Evolutionary conservation across 2,113 vertebrate species (phyloP).

Genomic region (Regulus satrapa): DNA sequence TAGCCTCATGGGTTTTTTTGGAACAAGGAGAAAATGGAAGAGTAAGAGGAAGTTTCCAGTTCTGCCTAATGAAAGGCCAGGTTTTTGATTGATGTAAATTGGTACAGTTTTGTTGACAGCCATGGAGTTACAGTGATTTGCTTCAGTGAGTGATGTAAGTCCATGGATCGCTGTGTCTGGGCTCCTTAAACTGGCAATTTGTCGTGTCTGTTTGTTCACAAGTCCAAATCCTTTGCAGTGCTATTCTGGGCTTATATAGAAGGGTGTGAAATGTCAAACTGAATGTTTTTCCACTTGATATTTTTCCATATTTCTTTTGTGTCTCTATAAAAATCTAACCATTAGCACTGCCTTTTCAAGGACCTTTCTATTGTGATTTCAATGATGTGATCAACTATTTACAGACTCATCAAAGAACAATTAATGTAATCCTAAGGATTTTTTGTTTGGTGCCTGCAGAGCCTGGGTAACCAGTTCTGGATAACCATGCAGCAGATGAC

Average conservation of each 20-base stretch:
- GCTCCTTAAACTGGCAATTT: slow-evolving; percentile 44
- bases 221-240: slow-evolving; percentile 14
- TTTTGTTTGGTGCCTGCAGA: background rate
- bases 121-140: background rate
- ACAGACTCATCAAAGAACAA: slow-evolving; percentile 27
- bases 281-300: slow-evolving; percentile 30
- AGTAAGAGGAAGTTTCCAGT: background rate
- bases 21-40: background rate
- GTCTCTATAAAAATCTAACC: background rate
- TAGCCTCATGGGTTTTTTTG: background rate
- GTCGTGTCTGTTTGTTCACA: slow-evolving; percentile 20
- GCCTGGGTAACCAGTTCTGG: background rate
- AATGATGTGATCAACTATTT: slow-evolving; percentile 13
- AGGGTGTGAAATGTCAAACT: slow-evolving; percentile 52
- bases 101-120: background rate
- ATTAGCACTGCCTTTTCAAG: slow-evolving; percentile 1
- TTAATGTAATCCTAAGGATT: background rate
- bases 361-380: background rate
- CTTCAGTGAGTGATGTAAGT: background rate
- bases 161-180: background rate
- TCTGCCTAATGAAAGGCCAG: background rate
- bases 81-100: background rate
- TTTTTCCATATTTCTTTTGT: slow-evolving; percentile 41
- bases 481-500: slow-evolving; percentile 2
- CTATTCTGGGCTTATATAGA: slow-evolving; percentile 24